Evolutionary conservation across 1,140 invertebrate genomes (phyloP).

Genomic region (Geopemphigus sp.): DNA sequence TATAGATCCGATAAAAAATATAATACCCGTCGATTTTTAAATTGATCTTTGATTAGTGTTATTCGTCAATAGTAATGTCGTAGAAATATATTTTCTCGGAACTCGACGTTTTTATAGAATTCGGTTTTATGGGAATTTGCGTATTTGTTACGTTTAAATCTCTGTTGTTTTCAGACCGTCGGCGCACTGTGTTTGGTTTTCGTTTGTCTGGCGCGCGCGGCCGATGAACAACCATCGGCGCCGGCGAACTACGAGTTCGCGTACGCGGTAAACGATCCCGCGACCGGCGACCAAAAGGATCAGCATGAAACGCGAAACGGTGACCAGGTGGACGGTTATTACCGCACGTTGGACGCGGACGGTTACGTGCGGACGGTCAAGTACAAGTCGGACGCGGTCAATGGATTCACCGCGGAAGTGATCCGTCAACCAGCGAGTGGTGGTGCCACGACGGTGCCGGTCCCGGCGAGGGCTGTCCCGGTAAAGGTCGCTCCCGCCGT

Average conservation of each 20-base stretch:
- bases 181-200: conserved; percentile 1
- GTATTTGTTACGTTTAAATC: too few species aligned
- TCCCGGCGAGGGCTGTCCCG: conserved; percentile 26
- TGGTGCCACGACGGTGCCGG: neutral
- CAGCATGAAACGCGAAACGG: conserved; percentile 59
- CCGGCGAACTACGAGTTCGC: conserved; percentile 57
- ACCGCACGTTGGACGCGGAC: conserved; percentile 59
- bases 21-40: too few species aligned
- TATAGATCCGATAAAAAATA: too few species aligned
- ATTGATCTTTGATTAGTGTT: too few species aligned
- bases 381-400: conserved; percentile 63
- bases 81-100: too few species aligned
- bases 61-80: too few species aligned
- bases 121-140: too few species aligned
- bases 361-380: conserved; percentile 62
- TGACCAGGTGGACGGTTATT: conserved; percentile 59
- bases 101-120: too few species aligned
- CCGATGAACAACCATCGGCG: conserved; percentile 51
- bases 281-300: conserved; percentile 60
- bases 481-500: conserved; percentile 51
- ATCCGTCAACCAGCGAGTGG: conserved; percentile 55
- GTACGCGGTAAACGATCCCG: conserved; percentile 59
- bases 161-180: neutral
- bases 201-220: neutral
- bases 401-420: conserved; percentile 67